Evolutionary conservation across 2,113 vertebrate genomes (phyloP).

Genomic region (Chunga burmeisteri): DNA sequence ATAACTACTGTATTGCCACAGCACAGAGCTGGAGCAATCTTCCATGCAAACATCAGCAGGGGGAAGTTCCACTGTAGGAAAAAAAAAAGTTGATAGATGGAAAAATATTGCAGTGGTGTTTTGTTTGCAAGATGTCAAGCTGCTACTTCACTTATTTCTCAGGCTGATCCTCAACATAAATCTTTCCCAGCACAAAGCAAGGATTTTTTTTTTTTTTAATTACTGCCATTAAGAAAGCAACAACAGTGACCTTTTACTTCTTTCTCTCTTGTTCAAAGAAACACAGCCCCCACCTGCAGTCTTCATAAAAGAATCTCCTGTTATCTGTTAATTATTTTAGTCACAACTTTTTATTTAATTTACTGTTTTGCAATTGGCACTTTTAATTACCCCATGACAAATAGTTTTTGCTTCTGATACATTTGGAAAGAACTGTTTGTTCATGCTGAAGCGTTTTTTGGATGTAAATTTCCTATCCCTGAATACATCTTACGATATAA

Average conservation of each 20-base stretch:
- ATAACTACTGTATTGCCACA: slow-evolving; percentile 96
- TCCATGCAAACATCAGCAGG: slow-evolving; percentile 98
- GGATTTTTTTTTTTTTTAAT: slow-evolving; percentile 31
- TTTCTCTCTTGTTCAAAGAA: slow-evolving; percentile 25
- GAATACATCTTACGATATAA: background rate
- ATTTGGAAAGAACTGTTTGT: background rate
- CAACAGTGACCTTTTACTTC: slow-evolving; percentile 17
- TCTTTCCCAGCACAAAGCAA: slow-evolving; percentile 52
- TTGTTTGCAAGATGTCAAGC: slow-evolving; percentile 70
- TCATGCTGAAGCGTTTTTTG: background rate
- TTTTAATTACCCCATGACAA: background rate
- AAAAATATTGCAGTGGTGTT: slow-evolving; percentile 48
- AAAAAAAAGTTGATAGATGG: slow-evolving; percentile 63
- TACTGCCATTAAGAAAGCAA: slow-evolving; percentile 45
- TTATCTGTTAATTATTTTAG: background rate
- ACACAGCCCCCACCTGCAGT: background rate
- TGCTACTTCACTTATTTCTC: slow-evolving; percentile 68
- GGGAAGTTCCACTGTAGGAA: slow-evolving; percentile 97
- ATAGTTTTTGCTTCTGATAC: background rate
- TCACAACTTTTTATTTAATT: slow-evolving; percentile 2
- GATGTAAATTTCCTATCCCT: background rate
- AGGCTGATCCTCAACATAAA: slow-evolving; percentile 59
- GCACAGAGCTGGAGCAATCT: slow-evolving; percentile 93
- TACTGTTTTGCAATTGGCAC: background rate
- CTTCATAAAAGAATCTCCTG: background rate